phyloP scores from a whole-genome alignment of 2,113 vertebrate genomes.

The Sylvia atricapilla region DNA sequence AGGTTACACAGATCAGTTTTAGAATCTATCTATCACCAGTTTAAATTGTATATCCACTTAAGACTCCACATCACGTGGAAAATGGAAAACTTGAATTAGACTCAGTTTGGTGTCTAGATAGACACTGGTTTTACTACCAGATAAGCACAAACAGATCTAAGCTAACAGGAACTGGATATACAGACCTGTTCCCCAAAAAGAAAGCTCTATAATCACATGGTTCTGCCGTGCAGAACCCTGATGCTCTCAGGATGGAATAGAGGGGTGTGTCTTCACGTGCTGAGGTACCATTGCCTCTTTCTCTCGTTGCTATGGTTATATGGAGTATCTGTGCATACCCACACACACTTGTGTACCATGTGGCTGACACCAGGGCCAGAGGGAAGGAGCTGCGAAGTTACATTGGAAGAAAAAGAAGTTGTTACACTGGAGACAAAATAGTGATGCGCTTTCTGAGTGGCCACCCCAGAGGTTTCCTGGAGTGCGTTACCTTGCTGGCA shows the following conservation, averaged over 20 bases:
- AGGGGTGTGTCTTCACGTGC: neutral
- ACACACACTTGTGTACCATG: accelerated
- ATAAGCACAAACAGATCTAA: neutral
- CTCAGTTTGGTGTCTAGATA: neutral
- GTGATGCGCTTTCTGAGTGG: neutral
- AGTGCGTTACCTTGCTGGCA: neutral
- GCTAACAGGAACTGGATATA: neutral
- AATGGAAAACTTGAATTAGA: neutral
- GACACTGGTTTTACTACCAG: neutral
- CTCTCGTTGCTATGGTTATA: neutral
- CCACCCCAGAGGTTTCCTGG: neutral
- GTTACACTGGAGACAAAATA: neutral
- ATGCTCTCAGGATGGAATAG: neutral
- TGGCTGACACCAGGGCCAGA: accelerated
- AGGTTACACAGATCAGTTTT: neutral
- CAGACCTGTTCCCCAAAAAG: neutral
- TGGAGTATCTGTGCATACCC: neutral
- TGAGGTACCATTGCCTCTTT: neutral
- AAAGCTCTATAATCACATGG: neutral
- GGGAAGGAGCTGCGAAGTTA: neutral
- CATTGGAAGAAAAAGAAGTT: neutral
- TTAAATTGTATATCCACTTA: neutral
- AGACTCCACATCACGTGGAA: neutral
- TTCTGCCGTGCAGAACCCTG: neutral
- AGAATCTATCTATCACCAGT: neutral